Evolutionary conservation across 1,140 invertebrate genomes (phyloP).

Genomic region (Atopsyche davidsoni): DNA sequence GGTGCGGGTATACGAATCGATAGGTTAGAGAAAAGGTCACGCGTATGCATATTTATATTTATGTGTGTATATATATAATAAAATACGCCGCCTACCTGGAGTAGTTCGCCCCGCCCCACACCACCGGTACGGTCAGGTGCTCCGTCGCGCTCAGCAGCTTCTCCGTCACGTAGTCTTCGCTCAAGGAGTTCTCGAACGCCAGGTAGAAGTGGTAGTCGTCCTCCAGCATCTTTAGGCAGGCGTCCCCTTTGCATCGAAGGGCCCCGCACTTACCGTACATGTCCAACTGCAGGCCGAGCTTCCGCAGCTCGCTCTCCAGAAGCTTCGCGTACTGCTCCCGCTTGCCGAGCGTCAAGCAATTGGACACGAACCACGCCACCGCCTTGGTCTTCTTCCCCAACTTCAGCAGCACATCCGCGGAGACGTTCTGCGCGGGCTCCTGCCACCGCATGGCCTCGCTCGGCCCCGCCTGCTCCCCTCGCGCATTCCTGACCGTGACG

Average conservation of each 20-base stretch:
- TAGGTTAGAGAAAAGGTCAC: too few relatives aligned
- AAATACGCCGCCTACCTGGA: too few relatives aligned
- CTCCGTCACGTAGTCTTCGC: constrained; percentile 59
- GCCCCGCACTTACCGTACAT: constrained; percentile 63
- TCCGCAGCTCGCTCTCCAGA: constrained; percentile 48
- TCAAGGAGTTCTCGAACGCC: constrained; percentile 60
- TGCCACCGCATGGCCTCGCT: constrained; percentile 29
- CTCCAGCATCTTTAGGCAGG: constrained; percentile 43
- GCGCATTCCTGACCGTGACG: constrained; percentile 33
- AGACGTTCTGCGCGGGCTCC: constrained; percentile 35
- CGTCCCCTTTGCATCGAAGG: constrained; percentile 28
- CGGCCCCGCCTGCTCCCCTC: constrained; percentile 34
- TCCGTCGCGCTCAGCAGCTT: constrained; percentile 51
- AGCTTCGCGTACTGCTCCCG: constrained; percentile 54
- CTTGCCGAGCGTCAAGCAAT: constrained; percentile 51
- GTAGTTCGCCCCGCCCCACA: constrained; percentile 47
- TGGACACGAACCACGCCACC: constrained; percentile 57
- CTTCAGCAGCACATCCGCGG: constrained; percentile 31
- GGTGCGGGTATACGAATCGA: too few relatives aligned
- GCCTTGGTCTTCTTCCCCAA: constrained; percentile 36
- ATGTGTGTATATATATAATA: too few relatives aligned
- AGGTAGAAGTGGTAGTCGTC: constrained; percentile 61
- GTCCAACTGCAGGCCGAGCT: constrained; percentile 46
- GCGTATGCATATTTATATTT: too few relatives aligned
- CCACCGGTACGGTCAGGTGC: constrained; percentile 47